Base-by-base conservation (phyloP, 2,113 vertebrate genomes). In the Apistogramma diplotaenia region DNA sequence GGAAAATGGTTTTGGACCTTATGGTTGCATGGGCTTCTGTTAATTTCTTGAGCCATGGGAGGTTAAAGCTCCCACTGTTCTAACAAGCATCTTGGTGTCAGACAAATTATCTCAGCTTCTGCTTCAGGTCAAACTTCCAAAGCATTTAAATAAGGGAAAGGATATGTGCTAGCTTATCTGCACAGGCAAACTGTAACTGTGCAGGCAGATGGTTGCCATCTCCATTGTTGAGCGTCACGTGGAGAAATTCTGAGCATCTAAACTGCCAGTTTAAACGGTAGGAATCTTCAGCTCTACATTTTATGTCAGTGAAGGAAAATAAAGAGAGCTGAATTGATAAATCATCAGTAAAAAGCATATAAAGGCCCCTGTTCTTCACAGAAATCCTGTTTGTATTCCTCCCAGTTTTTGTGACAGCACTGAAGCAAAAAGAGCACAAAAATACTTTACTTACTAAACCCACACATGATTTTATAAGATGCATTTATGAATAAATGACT, bases 141-240 rank as follows among this genome's bases (percentile, higher is more conserved):
- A 81, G 70, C 31, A 73, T 90, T 86, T 79, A 54, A 79, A 81
- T 62, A n/a, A 80, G 18, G n/a, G 8, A n/a, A 51, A 75, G 21
- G 6, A 74, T 70, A 67, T 71, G 31, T 55, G 37, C 40, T 58
- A 25, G 49, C 78, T 87, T 75, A 75, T 86, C 72, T 78, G 18
- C 56, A 76, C 16, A 70, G 43, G 43, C 25, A 73, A 85, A 81
- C 46, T 61, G 67, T 54, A 40, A 74, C 74, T 13, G 61, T 51
- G 40, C 82, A 73, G 74, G 79, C 31, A 76, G 46, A 51, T 37
- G 40, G 56, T 29, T 51, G 46, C 65, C 10, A 29, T 57, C 6
- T 77, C 31, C 40, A 60, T 5, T 76, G 43, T n/a, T 56, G 25
- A 27, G 33, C 21, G 25, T 76, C 29, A 72, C 35, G 27, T 79